Conservation (phyloP, 2,888 invertebrate species). For the Sepioteuthis lessoniana region DNA sequence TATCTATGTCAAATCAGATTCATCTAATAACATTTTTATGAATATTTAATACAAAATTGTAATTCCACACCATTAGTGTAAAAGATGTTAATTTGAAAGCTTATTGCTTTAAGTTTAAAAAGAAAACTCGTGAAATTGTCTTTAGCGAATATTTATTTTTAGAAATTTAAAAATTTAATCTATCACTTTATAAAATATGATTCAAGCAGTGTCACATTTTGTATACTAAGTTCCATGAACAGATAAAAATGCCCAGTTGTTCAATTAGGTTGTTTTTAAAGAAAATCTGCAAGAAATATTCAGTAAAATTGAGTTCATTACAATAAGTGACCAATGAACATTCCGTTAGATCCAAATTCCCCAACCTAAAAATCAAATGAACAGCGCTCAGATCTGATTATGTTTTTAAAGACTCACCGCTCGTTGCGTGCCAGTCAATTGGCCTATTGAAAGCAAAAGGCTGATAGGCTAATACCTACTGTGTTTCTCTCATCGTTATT, state of each 20-base stretch:
- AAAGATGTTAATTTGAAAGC: too few relatives aligned
- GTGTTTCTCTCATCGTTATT: constrained; percentile 15
- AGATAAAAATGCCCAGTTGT: not conserved
- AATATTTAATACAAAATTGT: too few relatives aligned
- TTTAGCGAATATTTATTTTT: too few relatives aligned
- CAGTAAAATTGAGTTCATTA: not conserved
- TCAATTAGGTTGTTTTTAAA: not conserved
- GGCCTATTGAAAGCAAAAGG: not conserved
- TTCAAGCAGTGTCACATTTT: not conserved
- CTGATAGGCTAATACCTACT: constrained; percentile 4
- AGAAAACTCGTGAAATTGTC: too few relatives aligned
- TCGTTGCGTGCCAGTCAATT: not conserved
- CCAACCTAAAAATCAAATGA: not conserved
- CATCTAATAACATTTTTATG: too few relatives aligned
- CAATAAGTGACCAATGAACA: not conserved
- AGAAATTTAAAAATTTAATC: too few relatives aligned
- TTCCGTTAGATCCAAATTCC: not conserved
- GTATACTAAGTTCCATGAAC: not conserved
- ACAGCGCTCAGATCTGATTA: not conserved
- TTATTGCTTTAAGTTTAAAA: too few relatives aligned
- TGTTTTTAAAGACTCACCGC: not conserved
- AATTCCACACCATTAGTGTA: too few relatives aligned
- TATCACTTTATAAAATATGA: not conserved
- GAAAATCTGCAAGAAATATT: not conserved
- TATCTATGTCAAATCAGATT: not conserved